Evolutionary conservation across 2,797 vertebrate genomes (phyloP).

Genomic region (Chelonia mydas): DNA sequence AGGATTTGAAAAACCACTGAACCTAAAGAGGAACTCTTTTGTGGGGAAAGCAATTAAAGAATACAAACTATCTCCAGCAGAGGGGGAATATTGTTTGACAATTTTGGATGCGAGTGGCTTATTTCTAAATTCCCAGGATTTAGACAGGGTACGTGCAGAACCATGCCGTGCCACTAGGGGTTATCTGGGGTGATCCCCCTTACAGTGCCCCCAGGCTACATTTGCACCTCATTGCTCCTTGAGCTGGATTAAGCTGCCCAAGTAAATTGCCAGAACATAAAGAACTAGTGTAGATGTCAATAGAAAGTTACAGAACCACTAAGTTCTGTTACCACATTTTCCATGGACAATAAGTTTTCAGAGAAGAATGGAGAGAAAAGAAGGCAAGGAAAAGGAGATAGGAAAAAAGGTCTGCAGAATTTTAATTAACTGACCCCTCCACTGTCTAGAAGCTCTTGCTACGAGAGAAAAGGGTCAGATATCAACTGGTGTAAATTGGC

Average conservation of each 20-base stretch:
- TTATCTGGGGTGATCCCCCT: too few relatives aligned
- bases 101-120: too few relatives aligned
- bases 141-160: too few relatives aligned
- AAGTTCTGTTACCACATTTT: not conserved
- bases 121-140: too few relatives aligned
- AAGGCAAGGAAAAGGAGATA: not conserved
- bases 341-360: not conserved
- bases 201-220: too few relatives aligned
- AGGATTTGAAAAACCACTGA: too few relatives aligned
- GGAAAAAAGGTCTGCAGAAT: fast-evolving
- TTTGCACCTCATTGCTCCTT: too few relatives aligned
- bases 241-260: not conserved
- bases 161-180: too few relatives aligned
- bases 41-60: too few relatives aligned
- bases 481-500: not conserved
- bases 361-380: not conserved
- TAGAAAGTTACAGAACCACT: not conserved
- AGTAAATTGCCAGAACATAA: not conserved
- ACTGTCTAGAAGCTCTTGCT: not conserved
- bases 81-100: too few relatives aligned
- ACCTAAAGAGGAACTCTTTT: too few relatives aligned
- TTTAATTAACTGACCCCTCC: not conserved
- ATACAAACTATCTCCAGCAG: too few relatives aligned
- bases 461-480: not conserved
- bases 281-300: not conserved